These are phyloP conservation scores for Enteromius mattozi DNA, from an alignment of 2,797 vertebrate species.

Conservation along the genomic window DNA sequence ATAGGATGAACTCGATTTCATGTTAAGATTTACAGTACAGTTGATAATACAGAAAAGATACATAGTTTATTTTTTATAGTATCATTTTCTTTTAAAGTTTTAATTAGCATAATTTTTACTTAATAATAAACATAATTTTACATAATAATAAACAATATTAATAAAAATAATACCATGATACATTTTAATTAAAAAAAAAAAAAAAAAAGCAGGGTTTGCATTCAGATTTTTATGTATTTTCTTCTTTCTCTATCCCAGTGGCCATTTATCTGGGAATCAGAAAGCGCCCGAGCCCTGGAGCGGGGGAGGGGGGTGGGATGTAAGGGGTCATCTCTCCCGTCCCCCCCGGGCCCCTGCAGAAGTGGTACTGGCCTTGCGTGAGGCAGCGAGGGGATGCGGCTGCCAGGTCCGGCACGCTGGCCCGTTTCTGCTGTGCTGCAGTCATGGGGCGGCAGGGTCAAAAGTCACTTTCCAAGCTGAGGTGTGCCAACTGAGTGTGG, in stretches of 20 bases:
- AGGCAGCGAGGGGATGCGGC: slow-evolving; percentile 82
- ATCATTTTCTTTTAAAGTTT: background rate
- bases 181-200: background rate
- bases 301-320: slow-evolving; percentile 90
- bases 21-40: no score
- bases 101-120: background rate
- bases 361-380: slow-evolving; percentile 84
- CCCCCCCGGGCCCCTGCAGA: slow-evolving; percentile 80
- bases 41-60: background rate
- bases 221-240: background rate
- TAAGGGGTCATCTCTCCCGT: slow-evolving; percentile 77
- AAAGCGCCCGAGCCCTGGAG: slow-evolving; percentile 90
- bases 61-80: background rate
- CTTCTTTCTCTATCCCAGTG: slow-evolving; percentile 71
- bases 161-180: background rate
- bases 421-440: slow-evolving; percentile 89
- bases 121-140: no score
- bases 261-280: slow-evolving; percentile 96
- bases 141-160: background rate
- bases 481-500: slow-evolving; percentile 87
- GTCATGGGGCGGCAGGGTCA: slow-evolving; percentile 81
- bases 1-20: background rate
- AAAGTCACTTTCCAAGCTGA: slow-evolving; percentile 87
- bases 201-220: background rate
- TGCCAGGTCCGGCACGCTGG: slow-evolving; percentile 86